These are phyloP conservation scores for Panthera tigris DNA, from an alignment of 2,113 vertebrate species.

Conservation along the genomic window DNA sequence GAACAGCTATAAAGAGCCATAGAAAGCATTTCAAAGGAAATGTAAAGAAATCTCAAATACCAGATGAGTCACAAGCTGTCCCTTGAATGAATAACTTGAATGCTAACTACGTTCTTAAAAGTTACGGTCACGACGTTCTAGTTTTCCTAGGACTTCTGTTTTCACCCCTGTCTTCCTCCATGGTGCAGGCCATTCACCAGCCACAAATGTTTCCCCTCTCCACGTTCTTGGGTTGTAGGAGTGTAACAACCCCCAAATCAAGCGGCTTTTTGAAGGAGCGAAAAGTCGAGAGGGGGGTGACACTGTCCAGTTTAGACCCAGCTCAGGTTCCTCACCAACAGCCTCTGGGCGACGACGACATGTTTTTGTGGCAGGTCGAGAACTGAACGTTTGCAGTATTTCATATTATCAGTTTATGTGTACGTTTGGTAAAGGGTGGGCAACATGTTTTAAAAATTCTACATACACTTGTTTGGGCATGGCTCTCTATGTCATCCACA, in stretches of 20 bases:
- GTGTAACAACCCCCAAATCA: slow-evolving; percentile 38
- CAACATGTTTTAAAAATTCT: slow-evolving; percentile 83
- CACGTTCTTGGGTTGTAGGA: slow-evolving; percentile 74
- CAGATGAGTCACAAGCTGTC: background rate
- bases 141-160: background rate
- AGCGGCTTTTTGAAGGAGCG: slow-evolving; percentile 48
- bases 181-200: background rate
- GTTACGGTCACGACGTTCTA: background rate
- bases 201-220: slow-evolving; percentile 76
- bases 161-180: background rate
- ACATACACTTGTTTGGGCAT: slow-evolving; percentile 97
- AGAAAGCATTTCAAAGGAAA: slow-evolving; percentile 44
- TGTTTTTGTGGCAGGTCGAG: slow-evolving; percentile 1
- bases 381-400: background rate
- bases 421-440: slow-evolving; percentile 66
- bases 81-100: background rate
- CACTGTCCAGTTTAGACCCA: background rate
- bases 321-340: slow-evolving; percentile 11
- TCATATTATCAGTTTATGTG: slow-evolving; percentile 25
- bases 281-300: slow-evolving; percentile 43
- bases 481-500: slow-evolving; percentile 96
- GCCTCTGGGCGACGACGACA: background rate
- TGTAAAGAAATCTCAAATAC: slow-evolving; percentile 16
- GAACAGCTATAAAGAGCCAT: background rate
- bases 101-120: background rate